Evolutionary conservation across 2,113 vertebrate species (phyloP), one percentile per base, ranked within the genome.

Genomic region (Sylvilagus bachmani): DNA sequence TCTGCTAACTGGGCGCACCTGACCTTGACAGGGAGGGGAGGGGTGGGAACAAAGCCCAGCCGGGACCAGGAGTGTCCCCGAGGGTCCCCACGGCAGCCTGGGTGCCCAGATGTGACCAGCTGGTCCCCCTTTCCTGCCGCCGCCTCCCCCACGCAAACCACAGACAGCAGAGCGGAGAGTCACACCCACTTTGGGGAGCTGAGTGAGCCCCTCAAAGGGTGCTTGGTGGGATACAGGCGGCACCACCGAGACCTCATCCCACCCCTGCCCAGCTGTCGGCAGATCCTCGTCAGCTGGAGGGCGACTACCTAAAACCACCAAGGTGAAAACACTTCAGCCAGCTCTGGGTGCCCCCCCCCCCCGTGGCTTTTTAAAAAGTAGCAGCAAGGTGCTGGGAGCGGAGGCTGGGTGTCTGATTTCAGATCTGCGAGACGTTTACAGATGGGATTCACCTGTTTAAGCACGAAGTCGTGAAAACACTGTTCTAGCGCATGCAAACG

Each of bases 41-140:
- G 29, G 17, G 16, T 0, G 0, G 36, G 14, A 6, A 38, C 73
- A 0, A 24, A 74, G 66, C 51, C 67, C 16, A 69, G 11, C 12
- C n/a, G 19, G 25, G 61, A 24, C 38, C 10, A 1, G 17, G 27
- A 25, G 33, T 0, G 31, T 10, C 49, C 61, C 2, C 2, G 71
- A 53, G 33, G 0, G 55, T 81, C 64, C 12, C 77, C 27, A 10
- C 13, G 19, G 0, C 7, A 36, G 36, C 19, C 24, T 25, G 10
- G 29, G 51, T 10, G 10, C 82, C 74, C 86, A 33, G 22, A 10
- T n/a, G 29, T 49, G 29, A 53, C 66, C 58, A 69, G 82, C 17
- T 6, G 49, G 31, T 12, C 11, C 78, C 16, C 12, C 38, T 62
- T 82, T 33, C 75, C n/a, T 12, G 33, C 17, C 33, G 25, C 11